Conservation (phyloP, 2,797 vertebrate genomes). For the Macroramphosus scolopax region DNA sequence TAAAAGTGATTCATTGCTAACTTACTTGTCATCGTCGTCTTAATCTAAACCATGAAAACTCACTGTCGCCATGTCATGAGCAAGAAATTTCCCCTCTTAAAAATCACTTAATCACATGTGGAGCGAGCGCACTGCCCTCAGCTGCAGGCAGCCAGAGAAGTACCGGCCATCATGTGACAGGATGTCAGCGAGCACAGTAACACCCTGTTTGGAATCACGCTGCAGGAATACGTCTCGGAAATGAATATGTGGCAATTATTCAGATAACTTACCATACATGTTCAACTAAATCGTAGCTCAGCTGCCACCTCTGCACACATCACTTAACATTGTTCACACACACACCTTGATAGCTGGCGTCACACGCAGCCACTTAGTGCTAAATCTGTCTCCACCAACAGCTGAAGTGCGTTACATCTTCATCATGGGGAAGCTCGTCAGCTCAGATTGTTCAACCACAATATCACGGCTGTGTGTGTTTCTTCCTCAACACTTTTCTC, state of each 20-base stretch:
- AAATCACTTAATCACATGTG: slow-evolving; percentile 8
- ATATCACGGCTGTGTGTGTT: no score
- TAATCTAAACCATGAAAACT: neutral
- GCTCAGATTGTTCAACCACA: no score
- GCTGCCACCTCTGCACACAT: slow-evolving; percentile 9
- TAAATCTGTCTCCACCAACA: slow-evolving; percentile 40
- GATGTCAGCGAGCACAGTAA: slow-evolving; percentile 34
- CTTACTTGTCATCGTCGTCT: neutral
- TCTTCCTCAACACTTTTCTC: no score
- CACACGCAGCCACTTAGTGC: slow-evolving; percentile 16
- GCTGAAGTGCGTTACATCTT: slow-evolving; percentile 4
- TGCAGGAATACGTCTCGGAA: slow-evolving; percentile 20
- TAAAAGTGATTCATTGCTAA: no score
- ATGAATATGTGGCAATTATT: slow-evolving; percentile 28
- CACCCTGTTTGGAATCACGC: slow-evolving; percentile 24
- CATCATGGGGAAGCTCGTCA: slow-evolving; percentile 2
- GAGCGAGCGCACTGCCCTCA: neutral
- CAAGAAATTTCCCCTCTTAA: neutral
- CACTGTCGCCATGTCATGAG: neutral
- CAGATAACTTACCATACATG: slow-evolving; percentile 59
- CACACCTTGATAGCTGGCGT: slow-evolving; percentile 31
- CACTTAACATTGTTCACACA: slow-evolving; percentile 60
- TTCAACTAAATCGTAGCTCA: slow-evolving; percentile 38
- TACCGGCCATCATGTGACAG: slow-evolving; percentile 42
- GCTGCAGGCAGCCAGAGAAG: slow-evolving; percentile 13